Percentiles rank a stretch among this genome's conserved stretches.
These are phyloP conservation scores for Drosophila buzzatii DNA, from an alignment of 2,888 invertebrate genomes.

Conservation along the genomic window DNA sequence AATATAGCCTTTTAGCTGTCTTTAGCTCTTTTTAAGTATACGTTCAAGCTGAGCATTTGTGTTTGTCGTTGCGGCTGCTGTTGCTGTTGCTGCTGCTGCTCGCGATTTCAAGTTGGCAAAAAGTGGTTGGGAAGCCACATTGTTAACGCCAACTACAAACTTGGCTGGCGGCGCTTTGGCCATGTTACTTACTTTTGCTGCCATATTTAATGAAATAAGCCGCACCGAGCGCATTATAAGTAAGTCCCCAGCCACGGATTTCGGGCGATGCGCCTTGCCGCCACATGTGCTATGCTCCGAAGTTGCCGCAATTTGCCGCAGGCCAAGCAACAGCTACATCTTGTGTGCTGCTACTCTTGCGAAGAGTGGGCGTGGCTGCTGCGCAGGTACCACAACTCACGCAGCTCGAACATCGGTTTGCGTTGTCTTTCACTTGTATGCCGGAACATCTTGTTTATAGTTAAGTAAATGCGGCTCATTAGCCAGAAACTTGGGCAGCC, in stretches of 20 bases:
- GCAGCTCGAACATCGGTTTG: conserved; percentile 48
- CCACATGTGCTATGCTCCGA: conserved; percentile 36
- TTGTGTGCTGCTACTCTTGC: conserved; percentile 23
- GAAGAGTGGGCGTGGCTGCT: conserved; percentile 13
- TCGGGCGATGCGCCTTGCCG: conserved; percentile 4
- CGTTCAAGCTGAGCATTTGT: not conserved
- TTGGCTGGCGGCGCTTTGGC: conserved; percentile 47
- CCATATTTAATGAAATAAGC: conserved; percentile 68
- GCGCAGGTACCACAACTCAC: conserved; percentile 14
- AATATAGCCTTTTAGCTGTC: too few relatives aligned
- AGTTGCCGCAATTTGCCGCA: conserved; percentile 59
- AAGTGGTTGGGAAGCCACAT: conserved; percentile 47
- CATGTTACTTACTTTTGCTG: conserved; percentile 53
- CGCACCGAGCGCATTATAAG: conserved; percentile 41
- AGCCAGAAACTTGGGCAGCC: conserved; percentile 52
- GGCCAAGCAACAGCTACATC: conserved; percentile 42
- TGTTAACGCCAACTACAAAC: conserved; percentile 63
- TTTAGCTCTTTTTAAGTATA: too few relatives aligned
- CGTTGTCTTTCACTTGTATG: conserved; percentile 27
- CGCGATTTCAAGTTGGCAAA: conserved; percentile 7
- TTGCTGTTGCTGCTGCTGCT: not conserved
- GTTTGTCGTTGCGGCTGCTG: not conserved
- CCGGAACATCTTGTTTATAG: conserved; percentile 53
- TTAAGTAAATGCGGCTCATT: conserved; percentile 68
- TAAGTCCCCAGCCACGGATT: conserved; percentile 10